Percentiles rank a stretch among this genome's conserved stretches.
Evolutionary conservation across 1,140 invertebrate species (phyloP).

Genomic region (Drosophila pseudoobscura): DNA sequence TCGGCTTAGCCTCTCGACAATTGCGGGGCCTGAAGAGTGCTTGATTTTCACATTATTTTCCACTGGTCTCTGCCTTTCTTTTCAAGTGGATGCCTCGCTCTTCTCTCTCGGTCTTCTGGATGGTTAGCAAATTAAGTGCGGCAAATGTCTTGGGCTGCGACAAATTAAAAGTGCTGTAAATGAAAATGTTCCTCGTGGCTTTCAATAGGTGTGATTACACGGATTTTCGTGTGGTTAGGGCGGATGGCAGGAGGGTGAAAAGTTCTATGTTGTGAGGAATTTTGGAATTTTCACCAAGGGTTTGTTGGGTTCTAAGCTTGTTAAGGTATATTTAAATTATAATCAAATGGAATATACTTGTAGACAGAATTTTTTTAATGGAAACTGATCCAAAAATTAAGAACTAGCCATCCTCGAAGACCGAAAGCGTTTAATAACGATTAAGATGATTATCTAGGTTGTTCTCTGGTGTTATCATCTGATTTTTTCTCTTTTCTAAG

Average conservation of each 20-base stretch:
- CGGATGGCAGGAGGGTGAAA: neutral
- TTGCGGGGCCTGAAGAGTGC: constrained; percentile 48
- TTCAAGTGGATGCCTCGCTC: constrained; percentile 60
- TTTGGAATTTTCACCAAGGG: no score
- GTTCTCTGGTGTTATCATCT: no score
- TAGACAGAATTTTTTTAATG: no score
- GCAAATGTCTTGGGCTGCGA: constrained; percentile 31
- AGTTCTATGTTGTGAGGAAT: no score
- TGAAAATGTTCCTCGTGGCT: constrained; percentile 7
- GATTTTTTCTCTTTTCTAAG: no score
- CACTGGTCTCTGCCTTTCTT: constrained; percentile 18
- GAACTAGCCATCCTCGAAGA: no score
- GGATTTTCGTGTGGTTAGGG: neutral
- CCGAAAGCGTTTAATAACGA: no score
- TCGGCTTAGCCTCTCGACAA: constrained; percentile 35
- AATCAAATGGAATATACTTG: no score
- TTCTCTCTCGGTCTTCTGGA: constrained; percentile 46
- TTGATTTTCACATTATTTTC: constrained; percentile 64
- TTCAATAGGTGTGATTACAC: constrained; percentile 9
- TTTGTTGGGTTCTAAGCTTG: no score
- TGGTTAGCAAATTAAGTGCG: constrained; percentile 71
- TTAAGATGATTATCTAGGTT: no score
- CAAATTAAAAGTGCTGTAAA: constrained; percentile 44
- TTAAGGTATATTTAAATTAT: no score
- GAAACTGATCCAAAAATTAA: no score